Conservation (phyloP, 2,888 invertebrate species). For the Ochlodes sylvanus region DNA sequence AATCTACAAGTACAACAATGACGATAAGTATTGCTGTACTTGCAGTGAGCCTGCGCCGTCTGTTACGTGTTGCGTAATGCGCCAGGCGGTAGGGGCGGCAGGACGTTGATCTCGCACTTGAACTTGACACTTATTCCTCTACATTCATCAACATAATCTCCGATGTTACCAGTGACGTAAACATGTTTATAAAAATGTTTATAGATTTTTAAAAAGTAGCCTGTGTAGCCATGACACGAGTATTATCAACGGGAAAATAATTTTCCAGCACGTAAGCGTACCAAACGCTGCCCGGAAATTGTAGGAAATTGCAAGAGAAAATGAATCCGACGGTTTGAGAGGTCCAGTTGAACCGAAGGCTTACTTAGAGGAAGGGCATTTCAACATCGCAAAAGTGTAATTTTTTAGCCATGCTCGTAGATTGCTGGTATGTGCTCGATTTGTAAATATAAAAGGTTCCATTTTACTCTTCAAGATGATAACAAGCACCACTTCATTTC, state of each 20-base stretch:
- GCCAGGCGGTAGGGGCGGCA: constrained; percentile 54
- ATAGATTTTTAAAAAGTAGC: neutral
- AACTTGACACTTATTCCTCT: constrained; percentile 37
- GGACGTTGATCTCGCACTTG: constrained; percentile 77
- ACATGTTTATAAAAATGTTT: neutral
- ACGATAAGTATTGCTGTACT: neutral
- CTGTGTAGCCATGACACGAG: constrained; percentile 47
- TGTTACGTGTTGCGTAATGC: constrained; percentile 63
- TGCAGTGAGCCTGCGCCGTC: constrained; percentile 49
- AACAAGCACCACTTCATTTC: neutral
- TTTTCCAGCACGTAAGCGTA: constrained; percentile 74
- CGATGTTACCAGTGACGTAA: neutral
- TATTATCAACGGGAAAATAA: constrained; percentile 68
- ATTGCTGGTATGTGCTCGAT: constrained; percentile 1
- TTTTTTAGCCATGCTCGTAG: constrained; percentile 1
- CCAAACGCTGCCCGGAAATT: constrained; percentile 81
- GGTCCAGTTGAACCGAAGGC: constrained; percentile 59
- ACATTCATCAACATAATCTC: constrained; percentile 19
- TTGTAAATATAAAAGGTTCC: neutral
- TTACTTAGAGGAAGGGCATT: constrained; percentile 46
- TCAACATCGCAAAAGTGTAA: constrained; percentile 36
- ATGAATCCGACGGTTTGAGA: constrained; percentile 79
- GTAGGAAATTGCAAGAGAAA: constrained; percentile 85
- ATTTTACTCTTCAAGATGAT: neutral
- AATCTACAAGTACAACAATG: neutral